Percentiles rank a stretch among this genome's conserved stretches.
Conservation (phyloP, 2,888 invertebrate genomes). For the Leptarthrus brevirostris region DNA sequence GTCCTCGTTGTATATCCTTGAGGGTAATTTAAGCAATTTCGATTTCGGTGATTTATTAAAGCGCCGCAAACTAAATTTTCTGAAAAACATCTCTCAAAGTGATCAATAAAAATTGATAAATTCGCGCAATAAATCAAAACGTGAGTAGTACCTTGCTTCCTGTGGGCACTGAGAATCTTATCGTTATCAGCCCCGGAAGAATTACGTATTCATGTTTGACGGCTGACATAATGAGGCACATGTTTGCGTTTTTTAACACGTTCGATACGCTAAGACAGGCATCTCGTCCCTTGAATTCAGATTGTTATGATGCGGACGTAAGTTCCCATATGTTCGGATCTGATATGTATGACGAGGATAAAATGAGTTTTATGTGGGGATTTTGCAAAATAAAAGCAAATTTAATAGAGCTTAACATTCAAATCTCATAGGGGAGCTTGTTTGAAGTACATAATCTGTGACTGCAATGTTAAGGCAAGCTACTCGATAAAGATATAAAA, state of each 20-base stretch:
- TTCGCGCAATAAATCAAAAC: slow-evolving; percentile 29
- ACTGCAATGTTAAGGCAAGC: too few relatives aligned
- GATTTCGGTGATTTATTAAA: slow-evolving; percentile 40
- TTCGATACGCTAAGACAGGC: slow-evolving; percentile 30
- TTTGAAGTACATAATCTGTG: too few relatives aligned
- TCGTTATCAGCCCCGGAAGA: slow-evolving; percentile 43
- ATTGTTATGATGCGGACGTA: not conserved
- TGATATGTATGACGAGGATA: too few relatives aligned
- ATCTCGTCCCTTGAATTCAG: not conserved
- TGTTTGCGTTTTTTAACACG: slow-evolving; percentile 46
- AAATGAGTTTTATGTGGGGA: too few relatives aligned
- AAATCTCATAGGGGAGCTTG: too few relatives aligned
- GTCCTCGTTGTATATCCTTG: not conserved
- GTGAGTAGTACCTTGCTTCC: slow-evolving; percentile 36
- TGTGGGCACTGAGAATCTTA: not conserved
- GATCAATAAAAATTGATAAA: slow-evolving; percentile 43
- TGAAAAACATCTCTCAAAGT: slow-evolving; percentile 23
- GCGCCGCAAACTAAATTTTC: slow-evolving; percentile 43
- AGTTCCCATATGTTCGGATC: too few relatives aligned
- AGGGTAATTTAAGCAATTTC: slow-evolving; percentile 33
- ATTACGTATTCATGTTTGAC: slow-evolving; percentile 37
- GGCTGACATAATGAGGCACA: slow-evolving; percentile 43
- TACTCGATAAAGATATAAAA: too few relatives aligned
- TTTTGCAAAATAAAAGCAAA: too few relatives aligned
- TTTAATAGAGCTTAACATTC: too few relatives aligned